These are phyloP conservation scores for Drosophila mimetica DNA, from an alignment of 2,888 invertebrate genomes.

Conservation along the genomic window DNA sequence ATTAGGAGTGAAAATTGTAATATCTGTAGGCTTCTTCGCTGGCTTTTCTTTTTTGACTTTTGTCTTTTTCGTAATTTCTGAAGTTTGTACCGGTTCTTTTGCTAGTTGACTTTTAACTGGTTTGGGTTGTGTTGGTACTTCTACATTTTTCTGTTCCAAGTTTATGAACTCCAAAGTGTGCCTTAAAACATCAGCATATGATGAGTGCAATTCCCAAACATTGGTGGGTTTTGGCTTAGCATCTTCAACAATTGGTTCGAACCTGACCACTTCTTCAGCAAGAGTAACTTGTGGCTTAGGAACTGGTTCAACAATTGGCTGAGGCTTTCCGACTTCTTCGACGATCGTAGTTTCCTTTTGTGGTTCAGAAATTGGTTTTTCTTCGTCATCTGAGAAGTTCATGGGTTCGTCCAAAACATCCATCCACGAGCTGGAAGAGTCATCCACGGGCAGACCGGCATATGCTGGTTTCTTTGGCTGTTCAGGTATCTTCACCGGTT, in stretches of 20 bases:
- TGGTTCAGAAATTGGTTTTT: constrained; percentile 9
- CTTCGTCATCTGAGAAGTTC: constrained; percentile 57
- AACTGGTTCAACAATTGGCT: constrained; percentile 23
- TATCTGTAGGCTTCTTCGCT: constrained; percentile 13
- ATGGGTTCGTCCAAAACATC: constrained; percentile 76
- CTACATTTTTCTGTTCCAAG: constrained; percentile 60
- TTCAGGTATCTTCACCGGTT: constrained; percentile 19
- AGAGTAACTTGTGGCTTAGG: neutral
- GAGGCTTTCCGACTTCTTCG: neutral
- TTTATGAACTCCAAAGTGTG: constrained; percentile 61
- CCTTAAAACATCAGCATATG: constrained; percentile 66
- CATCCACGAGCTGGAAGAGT: constrained; percentile 59
- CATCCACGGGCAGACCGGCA: constrained; percentile 68
- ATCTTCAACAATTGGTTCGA: constrained; percentile 20
- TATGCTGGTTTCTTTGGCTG: constrained; percentile 54
- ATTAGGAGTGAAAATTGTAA: neutral
- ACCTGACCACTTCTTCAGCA: neutral
- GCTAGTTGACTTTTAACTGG: neutral
- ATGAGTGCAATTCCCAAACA: constrained; percentile 52
- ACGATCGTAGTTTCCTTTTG: neutral
- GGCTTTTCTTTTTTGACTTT: constrained; percentile 47
- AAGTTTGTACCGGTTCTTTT: constrained; percentile 1
- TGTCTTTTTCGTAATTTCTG: constrained; percentile 25
- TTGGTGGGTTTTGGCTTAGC: neutral
- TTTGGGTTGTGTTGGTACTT: constrained; percentile 4